These are phyloP conservation scores for Enteromius viviparus DNA, from an alignment of 2,797 vertebrate genomes.

Conservation along the genomic window DNA sequence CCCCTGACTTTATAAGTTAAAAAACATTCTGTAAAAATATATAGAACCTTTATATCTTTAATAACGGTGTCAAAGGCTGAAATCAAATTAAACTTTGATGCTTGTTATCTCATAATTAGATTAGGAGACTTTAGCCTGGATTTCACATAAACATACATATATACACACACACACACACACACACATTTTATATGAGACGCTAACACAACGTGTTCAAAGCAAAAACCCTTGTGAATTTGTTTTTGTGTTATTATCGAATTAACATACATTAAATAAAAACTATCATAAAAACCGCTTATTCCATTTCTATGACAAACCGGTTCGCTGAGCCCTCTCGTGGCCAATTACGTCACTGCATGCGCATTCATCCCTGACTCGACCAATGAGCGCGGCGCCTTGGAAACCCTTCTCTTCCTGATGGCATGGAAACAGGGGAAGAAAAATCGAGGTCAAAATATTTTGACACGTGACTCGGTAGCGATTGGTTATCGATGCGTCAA, in stretches of 20 bases:
- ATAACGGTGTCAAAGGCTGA: background rate
- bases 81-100: background rate
- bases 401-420: constrained; percentile 76
- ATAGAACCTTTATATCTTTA: background rate
- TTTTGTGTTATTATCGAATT: background rate
- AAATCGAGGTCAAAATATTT: constrained; percentile 80
- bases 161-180: too few species aligned
- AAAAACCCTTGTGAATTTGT: background rate
- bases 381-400: constrained; percentile 70
- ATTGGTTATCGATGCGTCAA: constrained; percentile 74
- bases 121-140: background rate
- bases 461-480: constrained; percentile 80
- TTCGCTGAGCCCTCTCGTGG: constrained; percentile 40
- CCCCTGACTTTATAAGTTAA: background rate
- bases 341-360: constrained; percentile 22
- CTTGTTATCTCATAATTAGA: background rate
- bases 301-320: constrained; percentile 8
- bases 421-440: constrained; percentile 88
- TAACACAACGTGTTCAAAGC: too few species aligned
- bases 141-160: background rate
- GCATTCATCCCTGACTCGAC: constrained; percentile 61
- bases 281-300: background rate
- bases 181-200: background rate
- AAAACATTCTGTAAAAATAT: background rate
- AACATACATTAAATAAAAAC: background rate